These are phyloP conservation scores for Salmo trutta DNA, from an alignment of 2,797 vertebrate genomes.

Conservation along the genomic window DNA sequence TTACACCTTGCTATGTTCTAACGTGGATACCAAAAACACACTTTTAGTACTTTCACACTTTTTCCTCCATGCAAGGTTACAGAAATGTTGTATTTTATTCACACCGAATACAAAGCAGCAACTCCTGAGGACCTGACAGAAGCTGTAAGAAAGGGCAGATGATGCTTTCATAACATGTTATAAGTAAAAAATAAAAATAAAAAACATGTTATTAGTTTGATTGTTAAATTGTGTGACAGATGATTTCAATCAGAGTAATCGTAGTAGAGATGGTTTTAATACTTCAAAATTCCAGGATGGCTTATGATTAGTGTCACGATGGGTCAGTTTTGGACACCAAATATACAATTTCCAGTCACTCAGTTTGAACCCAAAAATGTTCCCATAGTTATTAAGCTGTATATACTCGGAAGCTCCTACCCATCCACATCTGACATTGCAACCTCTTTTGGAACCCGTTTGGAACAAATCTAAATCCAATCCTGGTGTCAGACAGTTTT, in stretches of 20 bases:
- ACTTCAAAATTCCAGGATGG: background rate
- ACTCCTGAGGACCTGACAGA: background rate
- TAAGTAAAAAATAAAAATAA: conserved; percentile 25
- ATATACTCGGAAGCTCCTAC: background rate
- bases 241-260: conserved; percentile 6
- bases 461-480: background rate
- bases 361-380: background rate
- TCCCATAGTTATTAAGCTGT: background rate
- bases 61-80: background rate
- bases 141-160: conserved; percentile 41
- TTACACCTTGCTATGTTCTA: too few relatives aligned
- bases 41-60: background rate
- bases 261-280: background rate
- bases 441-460: background rate
- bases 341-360: background rate
- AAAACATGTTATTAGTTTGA: conserved; percentile 50
- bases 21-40: too few relatives aligned
- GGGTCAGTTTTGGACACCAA: background rate
- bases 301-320: background rate
- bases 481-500: background rate
- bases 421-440: background rate
- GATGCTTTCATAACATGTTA: conserved; percentile 49
- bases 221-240: conserved; percentile 29
- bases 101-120: background rate
- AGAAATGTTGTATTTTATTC: background rate